Evolutionary conservation across 2,797 vertebrate genomes (phyloP), one percentile per base, ranked within the genome.

Genomic region (Crotalus adamanteus): DNA sequence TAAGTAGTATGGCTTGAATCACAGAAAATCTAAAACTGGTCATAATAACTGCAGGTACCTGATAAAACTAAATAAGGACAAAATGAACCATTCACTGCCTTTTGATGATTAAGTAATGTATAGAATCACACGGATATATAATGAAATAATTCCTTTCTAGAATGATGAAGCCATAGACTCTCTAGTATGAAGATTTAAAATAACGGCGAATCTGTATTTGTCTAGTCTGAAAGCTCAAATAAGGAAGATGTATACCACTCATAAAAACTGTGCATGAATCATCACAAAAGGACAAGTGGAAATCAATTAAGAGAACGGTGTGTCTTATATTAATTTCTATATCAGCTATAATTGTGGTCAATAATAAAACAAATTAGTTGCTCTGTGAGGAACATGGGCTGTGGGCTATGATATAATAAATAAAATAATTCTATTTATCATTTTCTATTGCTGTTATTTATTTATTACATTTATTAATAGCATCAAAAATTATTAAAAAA

Each of bases 261-360:
- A n/a, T 65, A n/a, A 69, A 69, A 69, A 85, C 2, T 86, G 69
- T 92, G 6, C 6, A n/a, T 85, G 0, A 13, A 63, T 42, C 63
- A 87, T 37, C 42, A 92, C n/a, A 93, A 93, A 92, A 93, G 0
- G 88, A 22, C 89, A 61, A 65, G 14, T 55, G 26, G 83, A 69
- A 56, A 1, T 22, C 61, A 53, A 22, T 25, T 91, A 86, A 47
- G 6, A 92, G 83, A 95, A 57, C 20, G 1, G 0, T 14, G 92
- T 93, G 25, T n/a, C 92, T 88, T 78, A 26, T 7, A 6, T 4
- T 9, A 31, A 87, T 92, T 93, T 90, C 92, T 90, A 37, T 61
- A 86, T 12, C 88, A 37, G 31, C 90, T 95, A 91, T 13, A 91
- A 90, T 37, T 5, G 86, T 53, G 87, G 63, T 28, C 42, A 60